Conservation (phyloP, 2,113 vertebrate genomes). For the Columba livia region DNA sequence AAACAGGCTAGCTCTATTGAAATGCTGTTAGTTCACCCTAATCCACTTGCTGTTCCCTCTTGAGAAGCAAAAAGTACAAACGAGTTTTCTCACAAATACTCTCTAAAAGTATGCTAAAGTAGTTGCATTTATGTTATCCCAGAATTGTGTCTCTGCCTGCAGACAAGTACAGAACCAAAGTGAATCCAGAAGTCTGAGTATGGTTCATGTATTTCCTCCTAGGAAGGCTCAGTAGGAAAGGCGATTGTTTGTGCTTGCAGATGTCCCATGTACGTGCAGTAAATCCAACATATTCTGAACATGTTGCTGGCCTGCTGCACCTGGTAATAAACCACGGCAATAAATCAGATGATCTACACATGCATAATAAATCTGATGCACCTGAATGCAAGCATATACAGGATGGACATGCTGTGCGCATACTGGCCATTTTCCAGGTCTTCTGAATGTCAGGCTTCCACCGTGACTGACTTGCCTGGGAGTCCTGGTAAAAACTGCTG, state of each 20-base stretch:
- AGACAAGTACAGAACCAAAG: background rate
- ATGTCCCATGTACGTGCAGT: background rate
- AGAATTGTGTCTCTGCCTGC: background rate
- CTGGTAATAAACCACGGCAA: constrained; percentile 51
- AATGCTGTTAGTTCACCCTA: background rate
- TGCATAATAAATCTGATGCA: constrained; percentile 48
- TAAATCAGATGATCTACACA: constrained; percentile 51
- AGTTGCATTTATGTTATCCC: background rate
- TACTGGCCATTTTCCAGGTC: constrained; percentile 14
- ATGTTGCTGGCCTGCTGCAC: constrained; percentile 6
- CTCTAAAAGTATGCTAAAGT: background rate
- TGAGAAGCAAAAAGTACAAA: background rate
- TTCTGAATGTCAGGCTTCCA: constrained; percentile 41
- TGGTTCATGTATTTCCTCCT: background rate
- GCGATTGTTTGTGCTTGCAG: background rate
- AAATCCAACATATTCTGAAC: constrained; percentile 39
- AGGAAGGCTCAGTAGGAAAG: background rate
- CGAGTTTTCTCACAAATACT: background rate
- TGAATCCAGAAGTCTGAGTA: background rate
- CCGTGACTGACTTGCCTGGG: background rate
- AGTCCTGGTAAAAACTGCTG: background rate
- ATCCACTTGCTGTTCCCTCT: background rate
- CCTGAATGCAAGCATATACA: constrained; percentile 15
- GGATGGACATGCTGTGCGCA: constrained; percentile 43
- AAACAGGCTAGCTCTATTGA: background rate